Evolutionary conservation across 2,888 invertebrate genomes (phyloP).

Genomic region (Toxonevra muliebris): DNA sequence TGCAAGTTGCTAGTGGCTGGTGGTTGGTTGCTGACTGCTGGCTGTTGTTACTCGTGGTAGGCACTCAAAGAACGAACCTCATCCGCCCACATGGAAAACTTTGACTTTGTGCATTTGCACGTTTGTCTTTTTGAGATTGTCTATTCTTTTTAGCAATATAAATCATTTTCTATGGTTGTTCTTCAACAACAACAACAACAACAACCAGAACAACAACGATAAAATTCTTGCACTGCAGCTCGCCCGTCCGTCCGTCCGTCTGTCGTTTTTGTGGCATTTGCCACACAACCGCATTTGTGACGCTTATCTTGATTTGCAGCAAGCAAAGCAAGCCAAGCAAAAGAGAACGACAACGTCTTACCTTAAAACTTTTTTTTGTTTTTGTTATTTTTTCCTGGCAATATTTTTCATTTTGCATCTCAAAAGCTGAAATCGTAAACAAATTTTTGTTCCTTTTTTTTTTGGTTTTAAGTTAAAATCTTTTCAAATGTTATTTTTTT

Average conservation of each 20-base stretch:
- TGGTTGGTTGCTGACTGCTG: background rate
- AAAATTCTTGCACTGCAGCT: too few relatives aligned
- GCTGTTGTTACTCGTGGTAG: background rate
- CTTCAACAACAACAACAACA: slow-evolving; percentile 18
- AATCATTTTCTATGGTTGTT: slow-evolving; percentile 33
- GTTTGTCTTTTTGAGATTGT: background rate
- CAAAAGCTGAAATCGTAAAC: background rate
- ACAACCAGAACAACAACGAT: background rate
- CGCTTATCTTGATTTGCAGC: slow-evolving; percentile 36
- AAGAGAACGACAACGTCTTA: background rate
- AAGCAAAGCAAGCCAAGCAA: slow-evolving; percentile 9
- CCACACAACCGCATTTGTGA: slow-evolving; percentile 11
- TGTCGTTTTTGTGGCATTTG: slow-evolving; percentile 21
- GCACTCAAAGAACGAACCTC: background rate
- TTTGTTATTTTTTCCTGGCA: background rate
- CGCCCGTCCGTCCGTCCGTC: background rate
- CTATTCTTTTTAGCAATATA: slow-evolving; percentile 23
- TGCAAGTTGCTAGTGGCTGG: background rate
- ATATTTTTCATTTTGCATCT: slow-evolving; percentile 2
- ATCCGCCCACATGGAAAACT: slow-evolving; percentile 21
- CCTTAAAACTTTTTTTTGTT: background rate
- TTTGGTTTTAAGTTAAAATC: too few relatives aligned
- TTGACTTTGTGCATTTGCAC: background rate
- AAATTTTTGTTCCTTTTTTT: too few relatives aligned
- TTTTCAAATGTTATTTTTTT: slow-evolving; percentile 13